These are phyloP conservation scores for Pelecanus crispus DNA, from an alignment of 2,113 vertebrate species.

Conservation along the genomic window DNA sequence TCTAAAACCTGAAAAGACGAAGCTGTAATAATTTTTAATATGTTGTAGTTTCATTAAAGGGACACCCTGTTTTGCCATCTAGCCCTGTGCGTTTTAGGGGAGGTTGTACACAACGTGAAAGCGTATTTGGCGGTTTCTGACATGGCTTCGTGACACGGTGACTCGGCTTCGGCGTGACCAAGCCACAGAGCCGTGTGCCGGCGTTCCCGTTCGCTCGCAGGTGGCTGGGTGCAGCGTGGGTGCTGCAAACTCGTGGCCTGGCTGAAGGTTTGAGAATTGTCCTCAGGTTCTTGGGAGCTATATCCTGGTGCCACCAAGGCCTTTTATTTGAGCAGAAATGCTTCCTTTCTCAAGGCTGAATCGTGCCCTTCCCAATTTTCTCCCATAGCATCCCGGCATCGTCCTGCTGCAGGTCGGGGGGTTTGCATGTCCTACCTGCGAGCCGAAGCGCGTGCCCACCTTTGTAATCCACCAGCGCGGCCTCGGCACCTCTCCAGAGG, in stretches of 20 bases:
- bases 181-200: accelerated
- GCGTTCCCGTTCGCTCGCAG: accelerated
- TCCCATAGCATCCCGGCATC: not conserved
- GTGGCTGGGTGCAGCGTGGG: not conserved
- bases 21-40: constrained; percentile 72
- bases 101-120: not conserved
- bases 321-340: not conserved
- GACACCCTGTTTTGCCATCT: constrained; percentile 58
- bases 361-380: accelerated
- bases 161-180: accelerated
- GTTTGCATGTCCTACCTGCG: not conserved
- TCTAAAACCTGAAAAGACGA: constrained; percentile 73
- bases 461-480: not conserved
- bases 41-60: constrained; percentile 67
- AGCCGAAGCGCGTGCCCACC: not conserved
- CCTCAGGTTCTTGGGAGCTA: not conserved
- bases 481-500: not conserved
- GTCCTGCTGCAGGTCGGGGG: accelerated
- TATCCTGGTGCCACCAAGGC: not conserved
- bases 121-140: not conserved
- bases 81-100: not conserved
- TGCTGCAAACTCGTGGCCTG: not conserved
- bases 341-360: not conserved
- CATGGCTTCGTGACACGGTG: not conserved
- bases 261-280: not conserved